phyloP scores from a whole-genome alignment of 2,888 invertebrate species.

The Drosophila subquinaria region DNA sequence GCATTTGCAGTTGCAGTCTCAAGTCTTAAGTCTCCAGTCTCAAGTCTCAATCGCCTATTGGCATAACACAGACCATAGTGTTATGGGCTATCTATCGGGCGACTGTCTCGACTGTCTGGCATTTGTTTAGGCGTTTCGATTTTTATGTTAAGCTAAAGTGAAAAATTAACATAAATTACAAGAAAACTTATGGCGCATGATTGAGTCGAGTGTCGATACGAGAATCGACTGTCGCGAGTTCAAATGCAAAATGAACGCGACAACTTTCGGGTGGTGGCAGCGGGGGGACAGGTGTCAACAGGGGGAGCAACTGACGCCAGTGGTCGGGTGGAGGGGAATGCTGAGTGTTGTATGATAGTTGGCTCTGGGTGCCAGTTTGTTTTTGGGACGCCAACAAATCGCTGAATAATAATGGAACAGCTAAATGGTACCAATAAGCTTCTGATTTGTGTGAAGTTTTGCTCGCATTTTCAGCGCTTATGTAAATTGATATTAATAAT shows the following conservation, averaged over 20 bases:
- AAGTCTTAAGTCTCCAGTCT: too few relatives aligned
- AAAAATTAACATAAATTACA: constrained; percentile 68
- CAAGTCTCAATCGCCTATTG: constrained; percentile 17
- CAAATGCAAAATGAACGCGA: constrained; percentile 50
- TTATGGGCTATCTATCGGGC: constrained; percentile 32
- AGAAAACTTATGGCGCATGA: constrained; percentile 57
- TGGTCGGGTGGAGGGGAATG: constrained; percentile 15
- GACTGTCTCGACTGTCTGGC: constrained; percentile 59
- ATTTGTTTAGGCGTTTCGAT: constrained; percentile 75
- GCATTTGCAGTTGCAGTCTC: constrained; percentile 17
- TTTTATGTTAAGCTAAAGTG: constrained; percentile 64
- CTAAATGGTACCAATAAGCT: constrained; percentile 75
- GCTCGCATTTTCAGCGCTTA: constrained; percentile 68
- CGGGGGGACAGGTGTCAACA: background rate
- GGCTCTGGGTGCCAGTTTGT: constrained; percentile 33
- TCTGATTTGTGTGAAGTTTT: constrained; percentile 77
- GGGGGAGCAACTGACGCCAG: constrained; percentile 44
- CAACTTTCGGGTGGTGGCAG: constrained; percentile 8
- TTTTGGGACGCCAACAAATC: constrained; percentile 59
- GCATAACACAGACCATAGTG: constrained; percentile 19
- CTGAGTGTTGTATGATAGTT: constrained; percentile 4
- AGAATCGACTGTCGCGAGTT: constrained; percentile 5
- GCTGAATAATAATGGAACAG: constrained; percentile 70
- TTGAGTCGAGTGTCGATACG: constrained; percentile 24
- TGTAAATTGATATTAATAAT: constrained; percentile 71